phyloP scores from a whole-genome alignment of 2,888 invertebrate species.

The Apodemia mormo region DNA sequence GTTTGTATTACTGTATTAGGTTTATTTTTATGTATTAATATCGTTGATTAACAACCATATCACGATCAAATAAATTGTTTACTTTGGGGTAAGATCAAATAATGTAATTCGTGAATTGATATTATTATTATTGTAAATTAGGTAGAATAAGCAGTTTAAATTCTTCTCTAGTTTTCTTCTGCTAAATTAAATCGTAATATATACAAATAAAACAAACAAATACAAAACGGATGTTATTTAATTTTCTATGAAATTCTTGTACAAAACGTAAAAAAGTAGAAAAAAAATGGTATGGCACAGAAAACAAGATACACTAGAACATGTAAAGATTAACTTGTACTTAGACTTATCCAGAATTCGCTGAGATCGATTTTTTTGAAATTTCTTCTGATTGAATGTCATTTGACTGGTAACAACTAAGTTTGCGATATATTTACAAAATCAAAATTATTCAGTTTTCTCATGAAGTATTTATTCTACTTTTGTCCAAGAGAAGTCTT shows the following conservation, averaged over 20 bases:
- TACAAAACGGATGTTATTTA: slow-evolving; percentile 30
- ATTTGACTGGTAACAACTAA: slow-evolving; percentile 15
- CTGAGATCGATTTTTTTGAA: slow-evolving; percentile 52
- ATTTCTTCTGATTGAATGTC: slow-evolving; percentile 1
- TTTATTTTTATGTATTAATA: too few species aligned
- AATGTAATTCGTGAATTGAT: too few species aligned
- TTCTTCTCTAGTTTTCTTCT: background rate
- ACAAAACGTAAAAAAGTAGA: slow-evolving; percentile 58
- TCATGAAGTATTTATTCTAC: slow-evolving; percentile 27
- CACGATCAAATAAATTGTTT: too few species aligned
- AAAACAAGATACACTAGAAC: slow-evolving; percentile 41
- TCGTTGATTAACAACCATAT: too few species aligned
- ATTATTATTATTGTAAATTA: too few species aligned
- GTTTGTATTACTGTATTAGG: too few species aligned
- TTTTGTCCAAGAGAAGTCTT: slow-evolving; percentile 75
- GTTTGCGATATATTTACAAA: slow-evolving; percentile 20
- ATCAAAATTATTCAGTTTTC: slow-evolving; percentile 27
- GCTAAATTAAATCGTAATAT: too few species aligned
- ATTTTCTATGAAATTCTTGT: slow-evolving; percentile 40
- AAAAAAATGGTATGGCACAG: slow-evolving; percentile 69
- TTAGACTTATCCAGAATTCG: slow-evolving; percentile 38
- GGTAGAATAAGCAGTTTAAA: too few species aligned
- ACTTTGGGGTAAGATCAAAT: too few species aligned
- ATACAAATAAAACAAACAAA: slow-evolving; percentile 7
- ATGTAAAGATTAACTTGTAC: slow-evolving; percentile 1